Evolutionary conservation across 1,140 invertebrate species (phyloP).

Genomic region (Halictus rubicundus): DNA sequence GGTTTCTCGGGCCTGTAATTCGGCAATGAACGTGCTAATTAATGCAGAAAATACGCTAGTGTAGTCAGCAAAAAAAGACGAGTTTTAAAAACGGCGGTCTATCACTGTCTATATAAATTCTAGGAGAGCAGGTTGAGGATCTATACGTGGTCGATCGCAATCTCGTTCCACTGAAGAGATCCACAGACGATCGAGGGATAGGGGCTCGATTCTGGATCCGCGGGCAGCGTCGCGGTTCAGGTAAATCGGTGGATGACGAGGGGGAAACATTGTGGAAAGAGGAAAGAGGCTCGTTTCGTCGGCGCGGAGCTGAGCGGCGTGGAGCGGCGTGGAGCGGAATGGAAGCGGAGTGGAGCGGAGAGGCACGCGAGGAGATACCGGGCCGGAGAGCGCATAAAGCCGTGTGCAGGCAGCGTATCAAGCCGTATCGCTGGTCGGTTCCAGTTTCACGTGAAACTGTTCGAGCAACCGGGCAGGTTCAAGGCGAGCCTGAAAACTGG

Average conservation of each 20-base stretch:
- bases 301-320: too few species aligned
- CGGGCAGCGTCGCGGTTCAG: slow-evolving; percentile 16
- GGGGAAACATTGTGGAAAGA: slow-evolving; percentile 18
- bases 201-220: slow-evolving; percentile 6
- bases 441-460: slow-evolving; percentile 68
- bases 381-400: slow-evolving; percentile 47
- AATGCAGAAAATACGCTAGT: too few species aligned
- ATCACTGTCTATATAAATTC: too few species aligned
- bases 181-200: neutral
- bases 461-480: slow-evolving; percentile 57
- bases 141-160: too few species aligned
- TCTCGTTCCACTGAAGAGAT: neutral
- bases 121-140: too few species aligned
- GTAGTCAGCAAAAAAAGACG: too few species aligned
- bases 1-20: too few species aligned
- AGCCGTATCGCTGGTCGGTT: slow-evolving; percentile 61
- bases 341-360: too few species aligned
- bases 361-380: slow-evolving; percentile 36
- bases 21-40: too few species aligned
- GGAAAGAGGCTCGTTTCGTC: slow-evolving; percentile 38
- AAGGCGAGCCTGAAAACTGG: slow-evolving; percentile 58
- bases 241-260: slow-evolving; percentile 15
- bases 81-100: too few species aligned
- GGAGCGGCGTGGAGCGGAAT: too few species aligned
- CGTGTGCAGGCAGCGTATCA: slow-evolving; percentile 64